Conservation (phyloP, 2,797 vertebrate species). For the Jordanella pulchra region DNA sequence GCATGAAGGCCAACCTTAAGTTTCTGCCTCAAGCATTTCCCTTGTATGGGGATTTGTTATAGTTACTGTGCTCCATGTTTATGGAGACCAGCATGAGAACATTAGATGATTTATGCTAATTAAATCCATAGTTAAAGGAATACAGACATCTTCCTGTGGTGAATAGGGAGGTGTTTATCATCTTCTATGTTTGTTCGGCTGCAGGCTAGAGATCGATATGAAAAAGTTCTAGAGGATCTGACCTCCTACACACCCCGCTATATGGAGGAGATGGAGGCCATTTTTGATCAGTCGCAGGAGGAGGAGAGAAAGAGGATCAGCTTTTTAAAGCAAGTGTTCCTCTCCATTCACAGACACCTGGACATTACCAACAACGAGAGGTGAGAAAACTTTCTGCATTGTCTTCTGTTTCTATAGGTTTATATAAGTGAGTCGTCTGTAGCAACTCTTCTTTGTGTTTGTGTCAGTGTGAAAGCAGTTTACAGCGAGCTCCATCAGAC, state of each 20-base stretch:
- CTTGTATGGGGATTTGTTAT: conserved; percentile 67
- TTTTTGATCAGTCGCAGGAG: conserved; percentile 87
- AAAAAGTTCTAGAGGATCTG: conserved; percentile 83
- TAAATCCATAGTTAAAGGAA: conserved; percentile 26
- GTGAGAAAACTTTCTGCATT: conserved; percentile 41
- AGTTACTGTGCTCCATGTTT: conserved; percentile 61
- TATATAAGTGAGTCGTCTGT: not conserved
- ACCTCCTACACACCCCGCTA: conserved; percentile 85
- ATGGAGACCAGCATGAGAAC: conserved; percentile 49
- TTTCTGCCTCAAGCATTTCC: conserved; percentile 45
- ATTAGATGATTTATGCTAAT: conserved; percentile 46
- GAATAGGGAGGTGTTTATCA: conserved; percentile 7
- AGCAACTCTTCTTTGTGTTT: conserved; percentile 3
- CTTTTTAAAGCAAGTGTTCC: conserved; percentile 85
- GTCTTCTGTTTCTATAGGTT: not conserved
- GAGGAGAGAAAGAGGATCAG: conserved; percentile 85
- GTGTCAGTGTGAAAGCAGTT: conserved; percentile 81
- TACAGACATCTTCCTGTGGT: conserved; percentile 1
- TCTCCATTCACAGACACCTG: conserved; percentile 85
- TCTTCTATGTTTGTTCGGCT: conserved; percentile 16
- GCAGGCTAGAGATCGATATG: conserved; percentile 78
- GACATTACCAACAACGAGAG: conserved; percentile 85
- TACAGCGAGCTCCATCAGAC: conserved; percentile 84
- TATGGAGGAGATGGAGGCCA: conserved; percentile 90
- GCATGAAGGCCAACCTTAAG: conserved; percentile 36